Evolutionary conservation across 2,888 invertebrate genomes (phyloP), one percentile per base, ranked within the genome.

Genomic region (Tinea semifulvella): DNA sequence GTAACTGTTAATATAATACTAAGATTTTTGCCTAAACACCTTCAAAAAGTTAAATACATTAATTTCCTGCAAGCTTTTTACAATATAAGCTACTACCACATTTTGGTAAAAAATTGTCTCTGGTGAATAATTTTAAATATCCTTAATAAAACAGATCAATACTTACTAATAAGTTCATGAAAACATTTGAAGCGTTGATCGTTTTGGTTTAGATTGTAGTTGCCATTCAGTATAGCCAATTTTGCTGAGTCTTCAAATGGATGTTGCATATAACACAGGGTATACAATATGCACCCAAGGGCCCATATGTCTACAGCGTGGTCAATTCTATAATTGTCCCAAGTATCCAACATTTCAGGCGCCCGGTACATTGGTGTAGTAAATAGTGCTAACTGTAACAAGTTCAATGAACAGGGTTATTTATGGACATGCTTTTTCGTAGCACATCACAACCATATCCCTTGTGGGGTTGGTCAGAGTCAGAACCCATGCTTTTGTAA

Each of bases 341-440:
- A 99, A 3, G 97, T 94, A 65, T 98, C 98, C 50, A 98, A 84
- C 90, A 98, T 96, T 84, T 99, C 99, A 20, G 99, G 99, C 0
- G 98, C 93, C 64, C 99, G 85, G 72, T 99, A 99, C 98, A 94
- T 94, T 1, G 94, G 94, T 7, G 94, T 94, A 16, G 94, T 94
- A 57, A 86, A 88, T 59, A 85, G 85, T 36, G 90, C 88, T 81
- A 92, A 76, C 85, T 90, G 68, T 48, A 84, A 80, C 13, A 31
- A n/a, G n/a, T n/a, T n/a, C n/a, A n/a, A n/a, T n/a, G n/a, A n/a
- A n/a, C n/a, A n/a, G n/a, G n/a, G n/a, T n/a, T n/a, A n/a, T n/a
- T n/a, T n/a, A n/a, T n/a, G n/a, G n/a, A n/a, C n/a, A n/a, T n/a
- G n/a, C n/a, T n/a, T n/a, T n/a, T n/a, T n/a, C n/a, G n/a, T n/a